Base-by-base conservation (phyloP, 2,888 invertebrate species). In the Drosophila monieri region DNA sequence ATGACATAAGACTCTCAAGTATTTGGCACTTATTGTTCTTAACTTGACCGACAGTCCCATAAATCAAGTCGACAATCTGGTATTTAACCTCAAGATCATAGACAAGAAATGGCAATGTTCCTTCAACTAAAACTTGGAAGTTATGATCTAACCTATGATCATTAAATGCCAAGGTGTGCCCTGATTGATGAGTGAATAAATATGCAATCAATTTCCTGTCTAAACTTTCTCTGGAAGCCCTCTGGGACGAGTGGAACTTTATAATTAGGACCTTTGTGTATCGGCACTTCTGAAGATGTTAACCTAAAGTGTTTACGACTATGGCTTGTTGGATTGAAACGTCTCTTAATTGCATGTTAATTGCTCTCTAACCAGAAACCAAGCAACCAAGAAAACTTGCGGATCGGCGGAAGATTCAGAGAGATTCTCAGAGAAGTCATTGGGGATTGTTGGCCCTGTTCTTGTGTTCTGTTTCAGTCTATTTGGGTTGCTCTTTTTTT, bases 311-410 rank as follows among this genome's bases (percentile, higher is more conserved):
- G 72, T 69, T 72, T 69, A 64, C 53, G 39, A 55, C 58, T 56
- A 76, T 55, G 72, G 74, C 61, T 79, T 74, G 79, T 71, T 70
- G 67, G 83, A 85, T 81, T 81, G 85, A 85, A 87, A 85, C 83
- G 88, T 81, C 80, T 81, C 85, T 86, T 88, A 88, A 86, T 86
- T 86, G 85, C 85, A 88, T 86, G 88, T 86, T 86, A 85, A 86
- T 86, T 88, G 88, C 75, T 77, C 71, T 73, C 71, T 73, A 79
- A 70, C 80, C 74, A 79, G 46, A 69, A 56, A 35, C 18, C 35
- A n/a, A 48, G 61, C 58, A 58, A 41, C 41, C 30, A 44, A 49
- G 62, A 65, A 71, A 48, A 49, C 68, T 67, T 65, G 65, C 67
- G 72, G 87, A 85, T 85, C 76, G 66, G 59, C 58, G 59, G 57